Base-by-base conservation (phyloP, 1,140 invertebrate species). In the Neotoxoptera formosana region DNA sequence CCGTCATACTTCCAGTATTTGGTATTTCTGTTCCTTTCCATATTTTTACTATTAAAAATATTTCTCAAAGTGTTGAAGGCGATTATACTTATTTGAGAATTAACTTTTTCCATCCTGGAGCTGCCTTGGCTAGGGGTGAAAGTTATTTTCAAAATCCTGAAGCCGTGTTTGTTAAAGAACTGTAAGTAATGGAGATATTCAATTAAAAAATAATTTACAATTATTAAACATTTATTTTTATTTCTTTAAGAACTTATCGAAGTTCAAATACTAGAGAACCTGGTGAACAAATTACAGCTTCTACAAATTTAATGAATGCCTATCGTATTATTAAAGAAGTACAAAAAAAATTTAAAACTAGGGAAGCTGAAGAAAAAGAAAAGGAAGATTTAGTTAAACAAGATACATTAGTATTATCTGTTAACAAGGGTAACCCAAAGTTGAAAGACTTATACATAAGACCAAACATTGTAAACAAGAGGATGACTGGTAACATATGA, bases 321-420 rank as follows among this genome's bases (percentile, higher is more conserved):
- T 99, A 99, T 95, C 96, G 99, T 93, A 96, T 99, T 20, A 99
- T 99, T 94, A 99, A 99, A 95, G 99, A 99, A 96, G 98, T 99
- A 53, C 99, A 99, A 95, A 99, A 99, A 95, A 99, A 98, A 95
- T 99, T 99, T 95, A 99, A 99, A 96, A 99, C 98, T 0, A 96
- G 99, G 93, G 99, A 99, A 95, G 98, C 99, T 1, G 99, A 99
- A 95, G 99, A 99, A 95, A 97, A 98, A 94, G 99, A 99, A 95
- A 99, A 99, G 94, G 99, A 99, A 95, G 98, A 98, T 96, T 96
- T 99, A 90, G 99, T 99, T 0, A 99, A 99, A 96, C 99, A 99
- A 96, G 99, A 99, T 95, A 99, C 98, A 17, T 96, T 99, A n/a
- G 96, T 99, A 88, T 95, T 99, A 9, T 99, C 98, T 23, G 98